Evolutionary conservation across 2,797 vertebrate genomes (phyloP).

Genomic region (Lutjanus campechanus): DNA sequence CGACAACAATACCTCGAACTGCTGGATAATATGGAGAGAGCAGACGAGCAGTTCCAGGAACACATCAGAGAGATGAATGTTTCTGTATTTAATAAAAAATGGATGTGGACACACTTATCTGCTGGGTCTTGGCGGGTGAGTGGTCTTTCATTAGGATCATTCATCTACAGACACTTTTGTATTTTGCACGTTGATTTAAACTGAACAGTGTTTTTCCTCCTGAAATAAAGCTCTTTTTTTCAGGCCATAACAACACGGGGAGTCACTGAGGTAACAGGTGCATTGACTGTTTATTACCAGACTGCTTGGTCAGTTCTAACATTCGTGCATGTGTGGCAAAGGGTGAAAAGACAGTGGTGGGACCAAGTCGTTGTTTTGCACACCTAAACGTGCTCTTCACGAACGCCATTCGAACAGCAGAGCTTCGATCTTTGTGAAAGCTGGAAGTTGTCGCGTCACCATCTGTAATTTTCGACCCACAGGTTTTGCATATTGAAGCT

Average conservation of each 20-base stretch:
- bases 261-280: background rate
- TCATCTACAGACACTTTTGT: background rate
- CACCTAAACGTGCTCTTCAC: too few relatives aligned
- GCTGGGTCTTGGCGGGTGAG: background rate
- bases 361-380: too few relatives aligned
- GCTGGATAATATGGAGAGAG: background rate
- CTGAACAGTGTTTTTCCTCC: background rate
- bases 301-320: background rate
- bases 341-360: background rate
- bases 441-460: too few relatives aligned
- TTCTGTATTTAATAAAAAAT: conserved; percentile 15
- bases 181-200: background rate
- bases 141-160: background rate
- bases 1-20: conserved; percentile 19
- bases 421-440: too few relatives aligned
- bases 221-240: background rate
- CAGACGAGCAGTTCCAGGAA: conserved; percentile 25
- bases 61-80: background rate
- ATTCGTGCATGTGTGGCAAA: background rate
- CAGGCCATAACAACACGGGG: background rate
- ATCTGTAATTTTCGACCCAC: too few relatives aligned
- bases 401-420: too few relatives aligned
- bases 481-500: too few relatives aligned
- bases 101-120: conserved; percentile 17
- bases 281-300: background rate